A percentile compares a stretch with the other conserved stretches of the same genome.
These are phyloP conservation scores for Glaucomys volans DNA, from an alignment of 2,113 vertebrate genomes.

Conservation along the genomic window DNA sequence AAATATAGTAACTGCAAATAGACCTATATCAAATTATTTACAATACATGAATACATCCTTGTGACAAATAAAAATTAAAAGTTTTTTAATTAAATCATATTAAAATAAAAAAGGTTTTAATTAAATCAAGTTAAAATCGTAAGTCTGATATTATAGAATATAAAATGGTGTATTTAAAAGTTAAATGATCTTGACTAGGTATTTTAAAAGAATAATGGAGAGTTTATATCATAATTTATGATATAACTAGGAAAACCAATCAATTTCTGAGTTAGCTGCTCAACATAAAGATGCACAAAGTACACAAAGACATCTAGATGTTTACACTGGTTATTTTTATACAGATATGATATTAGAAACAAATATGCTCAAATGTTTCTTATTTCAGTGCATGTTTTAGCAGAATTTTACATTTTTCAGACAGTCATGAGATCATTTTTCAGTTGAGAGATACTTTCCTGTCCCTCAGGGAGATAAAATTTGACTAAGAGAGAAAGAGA, in stretches of 20 bases:
- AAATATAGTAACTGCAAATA: not conserved
- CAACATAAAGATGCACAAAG: not conserved
- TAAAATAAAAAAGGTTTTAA: no score
- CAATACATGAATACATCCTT: not conserved
- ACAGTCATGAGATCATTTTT: not conserved
- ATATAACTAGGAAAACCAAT: not conserved
- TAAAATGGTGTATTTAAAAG: not conserved
- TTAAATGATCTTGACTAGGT: not conserved
- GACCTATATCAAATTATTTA: not conserved
- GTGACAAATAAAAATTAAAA: constrained; percentile 32
- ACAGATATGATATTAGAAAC: not conserved
- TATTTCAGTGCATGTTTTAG: not conserved
- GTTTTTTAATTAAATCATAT: no score
- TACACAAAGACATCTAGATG: not conserved
- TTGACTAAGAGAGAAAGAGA: not conserved
- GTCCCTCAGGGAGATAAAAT: not conserved
- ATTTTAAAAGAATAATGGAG: not conserved
- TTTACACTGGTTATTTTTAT: not conserved
- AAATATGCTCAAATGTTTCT: not conserved
- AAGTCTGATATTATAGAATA: not conserved
- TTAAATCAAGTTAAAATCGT: not conserved
- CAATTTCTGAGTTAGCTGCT: not conserved
- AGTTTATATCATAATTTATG: not conserved
- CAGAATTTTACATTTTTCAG: not conserved
- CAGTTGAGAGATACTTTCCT: not conserved